Evolutionary conservation across 2,797 vertebrate genomes (phyloP), one percentile per base, ranked within the genome.

Genomic region (Kryptolebias ocellatus): DNA sequence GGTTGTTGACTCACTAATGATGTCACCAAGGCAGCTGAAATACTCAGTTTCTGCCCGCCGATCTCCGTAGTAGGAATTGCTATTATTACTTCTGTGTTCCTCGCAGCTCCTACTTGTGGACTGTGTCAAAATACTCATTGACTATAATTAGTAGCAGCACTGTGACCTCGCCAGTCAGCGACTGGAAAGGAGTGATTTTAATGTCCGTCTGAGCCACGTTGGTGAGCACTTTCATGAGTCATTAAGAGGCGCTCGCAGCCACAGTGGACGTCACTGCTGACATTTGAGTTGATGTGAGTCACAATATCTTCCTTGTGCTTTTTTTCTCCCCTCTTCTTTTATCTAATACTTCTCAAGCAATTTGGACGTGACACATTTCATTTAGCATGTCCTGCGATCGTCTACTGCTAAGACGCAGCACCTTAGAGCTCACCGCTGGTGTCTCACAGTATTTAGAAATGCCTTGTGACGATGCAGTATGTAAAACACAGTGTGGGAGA

Each of bases 221-320:
- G 49, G 53, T 47, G n/a, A 76, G 70, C 78, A 56, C 60, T 62
- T 80, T 74, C 55, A 28, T 90, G 86, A 91, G 76, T 90, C 89
- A 90, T 69, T 71, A 75, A 73, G 78, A 83, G 78, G 46, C 53
- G 70, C 71, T 80, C 78, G 20, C 64, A 80, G 71, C 70, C 76
- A 80, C 70, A 9, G 55, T 67, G 67, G 81, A 92, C 83, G 87
- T 91, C 88, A 90, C 76, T 20, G 76, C 81, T 92, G 88, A 91
- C 87, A 90, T 92, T 91, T 89, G 79, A 85, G 59, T 68, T 71
- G 51, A 83, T 68, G 70, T 90, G 88, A 90, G 59, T 91, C 90
- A 90, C 39, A 76, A 55, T 74, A 77, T 81, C 65, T 87, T 72
- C 59, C 60, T 47, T 72, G 17, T 47, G 44, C 27, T 47, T 75